A percentile compares a stretch with the other conserved stretches of the same genome.
phyloP scores from a whole-genome alignment of 2,888 invertebrate genomes.

The Diadegma fenestrale region DNA sequence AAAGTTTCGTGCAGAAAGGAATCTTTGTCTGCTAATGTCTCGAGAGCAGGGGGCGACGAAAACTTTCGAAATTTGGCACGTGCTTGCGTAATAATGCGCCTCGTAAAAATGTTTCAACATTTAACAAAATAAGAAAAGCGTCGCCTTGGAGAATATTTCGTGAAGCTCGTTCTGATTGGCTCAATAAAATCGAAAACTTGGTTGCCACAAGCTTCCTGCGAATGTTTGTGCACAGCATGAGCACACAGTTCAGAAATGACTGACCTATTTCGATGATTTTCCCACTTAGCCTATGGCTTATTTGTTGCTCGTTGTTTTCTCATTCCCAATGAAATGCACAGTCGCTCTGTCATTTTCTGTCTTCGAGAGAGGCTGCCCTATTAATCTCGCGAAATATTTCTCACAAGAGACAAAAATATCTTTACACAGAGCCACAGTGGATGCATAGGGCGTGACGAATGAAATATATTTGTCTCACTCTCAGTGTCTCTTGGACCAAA shows the following conservation, averaged over 20 bases:
- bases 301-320: not conserved
- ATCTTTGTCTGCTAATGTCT: no score
- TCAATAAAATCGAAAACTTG: not conserved
- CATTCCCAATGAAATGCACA: not conserved
- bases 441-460: not conserved
- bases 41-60: no score
- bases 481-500: not conserved
- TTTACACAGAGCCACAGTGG: not conserved
- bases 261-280: not conserved
- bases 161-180: not conserved
- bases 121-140: no score
- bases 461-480: slow-evolving; percentile 15
- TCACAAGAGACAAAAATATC: slow-evolving; percentile 13
- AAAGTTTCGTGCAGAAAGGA: no score
- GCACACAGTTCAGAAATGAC: not conserved
- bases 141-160: not conserved
- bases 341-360: not conserved
- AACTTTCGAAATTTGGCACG: no score
- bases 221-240: not conserved
- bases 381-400: not conserved
- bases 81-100: no score
- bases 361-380: not conserved
- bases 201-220: not conserved
- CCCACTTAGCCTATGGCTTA: not conserved
- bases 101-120: no score